A percentile compares a stretch with the other conserved stretches of the same genome.
Conservation (phyloP, 2,888 invertebrate genomes). For the Geotrupes spiniger region DNA sequence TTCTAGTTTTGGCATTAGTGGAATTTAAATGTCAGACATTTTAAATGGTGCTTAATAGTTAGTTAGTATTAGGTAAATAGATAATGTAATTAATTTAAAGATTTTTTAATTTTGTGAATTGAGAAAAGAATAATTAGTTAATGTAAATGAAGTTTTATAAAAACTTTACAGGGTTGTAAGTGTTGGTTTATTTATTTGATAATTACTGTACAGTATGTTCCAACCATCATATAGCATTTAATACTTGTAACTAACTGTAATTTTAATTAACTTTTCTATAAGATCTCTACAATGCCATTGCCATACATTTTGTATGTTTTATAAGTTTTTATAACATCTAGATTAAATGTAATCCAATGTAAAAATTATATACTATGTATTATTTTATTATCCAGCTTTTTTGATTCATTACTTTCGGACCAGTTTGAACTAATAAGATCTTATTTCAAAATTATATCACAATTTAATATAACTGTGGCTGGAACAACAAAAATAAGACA, state of each 20-base stretch:
- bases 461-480: background rate
- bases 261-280: conserved; percentile 25
- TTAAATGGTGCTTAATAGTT: conserved; percentile 7
- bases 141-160: conserved; percentile 13
- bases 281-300: conserved; percentile 49
- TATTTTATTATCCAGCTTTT: background rate
- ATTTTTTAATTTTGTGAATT: conserved; percentile 6
- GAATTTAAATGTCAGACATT: conserved; percentile 7
- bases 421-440: background rate
- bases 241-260: conserved; percentile 22
- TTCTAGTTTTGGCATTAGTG: conserved; percentile 2
- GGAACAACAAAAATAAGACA: conserved; percentile 1
- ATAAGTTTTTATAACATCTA: conserved; percentile 9
- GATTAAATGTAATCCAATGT: conserved; percentile 9
- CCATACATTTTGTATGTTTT: conserved; percentile 23
- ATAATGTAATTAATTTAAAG: conserved; percentile 6
- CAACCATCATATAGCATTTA: conserved; percentile 15
- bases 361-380: background rate
- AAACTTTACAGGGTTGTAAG: conserved; percentile 14
- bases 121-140: background rate
- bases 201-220: conserved; percentile 9
- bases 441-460: background rate
- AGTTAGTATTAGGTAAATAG: conserved; percentile 1
- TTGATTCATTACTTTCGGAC: background rate
- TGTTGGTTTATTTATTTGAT: conserved; percentile 9